Conservation (phyloP, 2,888 invertebrate genomes). For the Malacosoma neustria region DNA sequence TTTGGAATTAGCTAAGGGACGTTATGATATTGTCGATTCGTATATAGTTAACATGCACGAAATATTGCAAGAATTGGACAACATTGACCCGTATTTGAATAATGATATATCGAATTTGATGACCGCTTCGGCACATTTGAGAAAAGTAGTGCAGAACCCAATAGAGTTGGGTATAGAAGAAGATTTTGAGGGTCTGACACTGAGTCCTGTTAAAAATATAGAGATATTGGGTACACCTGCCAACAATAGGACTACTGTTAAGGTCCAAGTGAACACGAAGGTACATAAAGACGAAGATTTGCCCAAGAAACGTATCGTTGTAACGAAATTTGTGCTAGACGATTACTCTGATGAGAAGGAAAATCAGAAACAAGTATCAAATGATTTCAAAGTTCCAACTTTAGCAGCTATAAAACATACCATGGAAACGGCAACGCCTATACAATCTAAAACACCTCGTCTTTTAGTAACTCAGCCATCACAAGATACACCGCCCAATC, state of each 20-base stretch:
- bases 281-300: constrained; percentile 43
- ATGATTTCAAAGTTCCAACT: constrained; percentile 48
- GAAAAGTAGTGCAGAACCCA: constrained; percentile 18
- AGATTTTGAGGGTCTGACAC: constrained; percentile 32
- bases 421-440: constrained; percentile 41
- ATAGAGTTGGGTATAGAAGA: constrained; percentile 20
- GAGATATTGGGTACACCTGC: constrained; percentile 33
- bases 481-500: constrained; percentile 5
- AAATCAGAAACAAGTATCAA: constrained; percentile 14
- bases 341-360: constrained; percentile 27
- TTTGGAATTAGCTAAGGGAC: constrained; percentile 33
- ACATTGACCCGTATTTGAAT: constrained; percentile 22
- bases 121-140: constrained; percentile 30
- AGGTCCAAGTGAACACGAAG: constrained; percentile 17
- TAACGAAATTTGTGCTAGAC: constrained; percentile 43
- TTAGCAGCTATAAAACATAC: constrained; percentile 33
- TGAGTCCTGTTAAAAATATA: constrained; percentile 21
- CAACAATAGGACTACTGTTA: constrained; percentile 22
- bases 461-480: constrained; percentile 23
- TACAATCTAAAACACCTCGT: constrained; percentile 20
- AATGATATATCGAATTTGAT: constrained; percentile 46
- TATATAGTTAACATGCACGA: constrained; percentile 40
- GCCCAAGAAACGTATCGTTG: constrained; percentile 34
- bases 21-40: constrained; percentile 32
- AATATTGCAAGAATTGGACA: constrained; percentile 22